Base-by-base conservation (phyloP, 1,140 invertebrate species). In the Zeugodacus cucurbitae region DNA sequence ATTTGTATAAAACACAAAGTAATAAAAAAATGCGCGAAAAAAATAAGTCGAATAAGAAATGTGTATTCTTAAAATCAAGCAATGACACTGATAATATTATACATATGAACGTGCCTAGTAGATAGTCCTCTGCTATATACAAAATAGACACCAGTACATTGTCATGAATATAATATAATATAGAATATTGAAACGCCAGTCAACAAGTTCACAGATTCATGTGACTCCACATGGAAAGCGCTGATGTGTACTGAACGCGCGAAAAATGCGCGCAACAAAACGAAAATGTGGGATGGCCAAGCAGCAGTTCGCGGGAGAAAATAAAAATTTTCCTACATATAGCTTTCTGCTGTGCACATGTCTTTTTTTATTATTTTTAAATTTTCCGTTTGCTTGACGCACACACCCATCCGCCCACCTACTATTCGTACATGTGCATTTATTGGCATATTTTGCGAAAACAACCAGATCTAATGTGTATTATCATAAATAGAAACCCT, bases 391-490 rank as follows among this genome's bases (percentile, higher is more conserved):
- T 74, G 67, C 67, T 37, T 41, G 17, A 74, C 22, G 67, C 34
- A 74, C 34, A 74, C 67, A 37, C 67, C 67, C 67, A 74, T 74
- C 67, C 67, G 34, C 26, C 62, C 62, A 67, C 62, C 62, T 34
- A 34, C 0, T 11, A n/a, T 32, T 32, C 17, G 4, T 67, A 67
- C 59, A 62, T 62, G 59, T 62, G 6, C 59, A n/a, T 22, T 6
- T 26, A 62, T 62, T 62, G 22, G 22, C n/a, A 62, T 62, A 59
- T 26, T 59, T 59, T 59, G 58, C 22, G 8, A 8, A 22, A 59
- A 59, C n/a, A n/a, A 4, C 1, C 22, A 59, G 22, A 26, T 59
- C 22, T n/a, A n/a, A 10, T 26, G 10, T 26, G 59, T 26, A 7
- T 62, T 17, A 26, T 8, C 26, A 26, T 3, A 26, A 26, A 62